Percentiles rank a stretch among this genome's conserved stretches.
phyloP scores from a whole-genome alignment of 2,113 vertebrate species.

The Echinops telfairi region DNA sequence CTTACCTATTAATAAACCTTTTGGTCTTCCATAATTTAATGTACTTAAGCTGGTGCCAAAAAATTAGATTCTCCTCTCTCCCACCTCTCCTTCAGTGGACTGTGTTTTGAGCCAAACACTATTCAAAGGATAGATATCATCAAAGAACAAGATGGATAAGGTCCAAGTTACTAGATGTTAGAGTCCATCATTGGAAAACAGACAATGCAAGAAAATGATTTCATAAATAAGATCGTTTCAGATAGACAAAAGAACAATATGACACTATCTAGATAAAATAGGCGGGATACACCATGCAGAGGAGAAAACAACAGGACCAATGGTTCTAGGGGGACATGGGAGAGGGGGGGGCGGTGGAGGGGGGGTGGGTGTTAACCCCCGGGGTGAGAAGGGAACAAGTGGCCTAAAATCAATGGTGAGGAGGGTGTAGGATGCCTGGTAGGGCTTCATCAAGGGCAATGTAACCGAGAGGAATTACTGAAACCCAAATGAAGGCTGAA shows the following conservation, averaged over 20 bases:
- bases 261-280: not conserved
- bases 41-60: not conserved
- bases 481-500: too few species aligned
- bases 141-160: not conserved
- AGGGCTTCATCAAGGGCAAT: too few species aligned
- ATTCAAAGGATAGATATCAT: not conserved
- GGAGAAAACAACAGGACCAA: too few species aligned
- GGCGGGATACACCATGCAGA: too few species aligned
- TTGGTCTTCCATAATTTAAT: constrained; percentile 30
- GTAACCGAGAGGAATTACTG: too few species aligned
- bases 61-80: not conserved
- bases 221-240: not conserved
- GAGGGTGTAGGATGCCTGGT: too few species aligned
- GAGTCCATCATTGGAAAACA: not conserved
- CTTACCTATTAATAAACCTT: not conserved
- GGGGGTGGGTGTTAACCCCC: too few species aligned
- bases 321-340: too few species aligned
- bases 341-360: too few species aligned
- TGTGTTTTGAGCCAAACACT: not conserved
- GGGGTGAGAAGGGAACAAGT: too few species aligned
- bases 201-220: not conserved
- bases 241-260: constrained; percentile 29
- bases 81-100: not conserved
- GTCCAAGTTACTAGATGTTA: constrained; percentile 27
- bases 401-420: too few species aligned